Evolutionary conservation across 1,140 invertebrate genomes (phyloP), one percentile per base, ranked within the genome.

Genomic region (Drosophila persimilis): DNA sequence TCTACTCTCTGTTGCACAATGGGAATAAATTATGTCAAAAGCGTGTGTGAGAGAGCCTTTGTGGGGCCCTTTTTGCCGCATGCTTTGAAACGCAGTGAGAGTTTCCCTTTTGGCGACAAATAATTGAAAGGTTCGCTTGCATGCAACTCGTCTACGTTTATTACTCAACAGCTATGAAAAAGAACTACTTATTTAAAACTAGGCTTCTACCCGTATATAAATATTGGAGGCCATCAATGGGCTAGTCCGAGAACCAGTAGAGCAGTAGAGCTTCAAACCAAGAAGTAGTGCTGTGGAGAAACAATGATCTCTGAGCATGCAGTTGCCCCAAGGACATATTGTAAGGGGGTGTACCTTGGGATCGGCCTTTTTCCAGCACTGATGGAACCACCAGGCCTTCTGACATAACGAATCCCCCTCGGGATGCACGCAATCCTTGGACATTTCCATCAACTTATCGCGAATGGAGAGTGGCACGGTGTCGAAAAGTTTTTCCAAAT

Each of bases 311-410:
- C 13, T 20, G 6, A 29, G n/a, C 22, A 15, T 29, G 29, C 7
- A 6, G 20, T 20, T 20, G 5, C 6, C 7, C 3, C 31, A 11
- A 1, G 15, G 3, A 17, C n/a, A 43, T 5, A 0, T 2, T n/a
- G 20, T 43, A 20, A 5, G 7, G 5, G 5, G 0, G 2, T 8
- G 17, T 53, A 77, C 84, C 71, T 76, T 77, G 44, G 91, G 91
- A 83, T 91, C 91, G 20, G 90, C 90, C 48, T 90, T 91, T 41
- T 91, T 91, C 91, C 91, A 91, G 65, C 91, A 91, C 46, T 91
- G 84, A 54, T 91, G 83, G 62, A 91, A 91, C 90, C 90, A 91
- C 86, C 91, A 91, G 26, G 91, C 91, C 60, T 90, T 90, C 51
- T 91, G 79, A 50, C 91, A 91, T 11, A 91, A 31, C 1, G 69